A percentile compares a stretch with the other conserved stretches of the same genome.
Conservation (phyloP, 2,888 invertebrate species). For the Diplazon laetatorius region DNA sequence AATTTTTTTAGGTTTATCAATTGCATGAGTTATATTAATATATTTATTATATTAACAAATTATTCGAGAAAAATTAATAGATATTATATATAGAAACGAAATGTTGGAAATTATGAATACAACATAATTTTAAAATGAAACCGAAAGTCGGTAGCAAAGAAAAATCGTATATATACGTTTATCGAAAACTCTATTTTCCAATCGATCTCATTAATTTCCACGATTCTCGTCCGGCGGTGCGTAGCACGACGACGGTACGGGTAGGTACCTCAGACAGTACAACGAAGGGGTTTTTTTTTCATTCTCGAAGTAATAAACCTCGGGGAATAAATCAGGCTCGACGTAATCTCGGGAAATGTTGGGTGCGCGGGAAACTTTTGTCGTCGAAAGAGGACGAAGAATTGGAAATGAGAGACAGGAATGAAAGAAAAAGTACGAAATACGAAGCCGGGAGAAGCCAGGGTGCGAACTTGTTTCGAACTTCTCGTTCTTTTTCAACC, state of each 20-base stretch:
- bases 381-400: slow-evolving; percentile 22
- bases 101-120: too few relatives aligned
- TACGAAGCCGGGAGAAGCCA: slow-evolving; percentile 17
- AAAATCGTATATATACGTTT: not conserved
- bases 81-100: too few relatives aligned
- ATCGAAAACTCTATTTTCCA: slow-evolving; percentile 15
- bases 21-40: slow-evolving; percentile 53
- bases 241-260: slow-evolving; percentile 16
- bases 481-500: slow-evolving; percentile 13
- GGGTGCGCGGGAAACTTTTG: not conserved
- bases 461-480: slow-evolving; percentile 56
- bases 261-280: slow-evolving; percentile 2
- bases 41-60: too few relatives aligned
- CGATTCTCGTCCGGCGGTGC: not conserved
- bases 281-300: not conserved
- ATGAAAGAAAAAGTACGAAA: not conserved
- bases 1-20: slow-evolving; percentile 74
- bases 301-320: slow-evolving; percentile 62
- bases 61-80: too few relatives aligned
- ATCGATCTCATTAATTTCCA: slow-evolving; percentile 10
- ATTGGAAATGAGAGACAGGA: slow-evolving; percentile 13
- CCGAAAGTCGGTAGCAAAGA: not conserved
- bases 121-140: not conserved
- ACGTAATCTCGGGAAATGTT: slow-evolving; percentile 67
- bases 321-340: slow-evolving; percentile 67